Evolutionary conservation across 2,888 invertebrate genomes (phyloP), one percentile per base, ranked within the genome.

Genomic region (Amblyjoppa proteus): DNA sequence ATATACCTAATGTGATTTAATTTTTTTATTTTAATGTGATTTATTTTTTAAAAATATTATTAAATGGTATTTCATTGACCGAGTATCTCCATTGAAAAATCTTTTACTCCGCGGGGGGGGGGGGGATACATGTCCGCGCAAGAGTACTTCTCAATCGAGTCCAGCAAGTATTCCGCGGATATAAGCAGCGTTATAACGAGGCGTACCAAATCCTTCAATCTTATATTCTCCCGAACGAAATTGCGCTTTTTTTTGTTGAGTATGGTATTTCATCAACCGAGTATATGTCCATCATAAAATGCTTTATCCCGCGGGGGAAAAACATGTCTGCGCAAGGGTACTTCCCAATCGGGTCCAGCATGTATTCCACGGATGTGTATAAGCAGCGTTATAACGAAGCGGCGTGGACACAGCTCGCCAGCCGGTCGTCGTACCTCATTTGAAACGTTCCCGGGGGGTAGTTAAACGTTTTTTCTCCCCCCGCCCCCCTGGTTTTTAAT

Each of bases 401-500:
- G 31, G 34, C 34, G 31, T 28, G 28, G 13, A 28, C 1, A 61
- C 31, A 58, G 25, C 61, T 4, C 3, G 64, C 34, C 34, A 16
- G 7, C 68, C 41, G 16, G 78, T 75, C 81, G 78, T 76, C 85
- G 85, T 82, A 51, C 75, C 81, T 82, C 81, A 82, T 70, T 81
- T 79, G 38, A 73, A 85, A 77, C 53, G 77, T 58, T 74, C 49
- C 78, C 6, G 31, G 31, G 31, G 77, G 69, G 51, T 71, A 79
- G 85, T 81, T 80, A 73, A 83, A 73, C 68, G 34, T 85, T 78
- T 74, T 73, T 78, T 73, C 70, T 16, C 16, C 49, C 41, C 11
- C 11, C 13, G 13, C n/a, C 28, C 41, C 51, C 53, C 20, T 9
- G 68, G 73, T 86, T 86, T 85, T 86, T 86, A 86, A 86, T 86